Evolutionary conservation across 2,797 vertebrate species (phyloP), one percentile per base, ranked within the genome.

Genomic region (Microctenopoma lineatum): DNA sequence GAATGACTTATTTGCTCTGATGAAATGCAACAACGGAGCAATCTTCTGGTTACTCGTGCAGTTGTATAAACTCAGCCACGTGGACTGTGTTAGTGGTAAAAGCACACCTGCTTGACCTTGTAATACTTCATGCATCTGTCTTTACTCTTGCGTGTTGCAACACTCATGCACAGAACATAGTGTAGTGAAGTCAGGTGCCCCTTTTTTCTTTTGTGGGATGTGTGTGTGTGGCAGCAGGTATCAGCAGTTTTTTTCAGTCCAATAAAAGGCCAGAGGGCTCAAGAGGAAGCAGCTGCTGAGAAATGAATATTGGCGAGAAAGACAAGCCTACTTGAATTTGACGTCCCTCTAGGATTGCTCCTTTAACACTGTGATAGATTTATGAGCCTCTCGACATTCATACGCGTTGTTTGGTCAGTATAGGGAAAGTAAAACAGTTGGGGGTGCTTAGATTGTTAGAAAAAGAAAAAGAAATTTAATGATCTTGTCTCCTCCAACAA

Each of bases 251-350:
- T 51, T 65, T 70, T 80, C 53, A 66, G 65, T 78, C 74, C 75
- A 77, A 76, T 76, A 81, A 86, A 87, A 86, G 71, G 80, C 81
- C 66, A 1, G 42, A 72, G 80, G 87, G 66, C 79, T 64, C 4
- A 8, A 64, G 57, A 82, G 84, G 84, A 86, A 81, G 84, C 86
- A 90, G 87, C 91, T 92, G 91, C 82, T 79, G 80, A 84, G 87
- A 87, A 85, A 67, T 47, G 62, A 83, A 70, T 75, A 70, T 53
- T 21, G 81, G 73, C 81, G 70, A 65, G 73, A 73, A 63, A 86
- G 84, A 87, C 58, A 59, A 73, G 66, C 77, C 76, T 54, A 67
- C 76, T 83, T 79, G 70, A 77, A 70, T 80, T 69, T 71, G 66
- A 69, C 88, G 83, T 85, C 80, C 88, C 91, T 79, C 57, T 27